Percentiles rank a stretch among this genome's conserved stretches.
Evolutionary conservation across 2,113 vertebrate genomes (phyloP).

Genomic region (Arothron firmamentum): DNA sequence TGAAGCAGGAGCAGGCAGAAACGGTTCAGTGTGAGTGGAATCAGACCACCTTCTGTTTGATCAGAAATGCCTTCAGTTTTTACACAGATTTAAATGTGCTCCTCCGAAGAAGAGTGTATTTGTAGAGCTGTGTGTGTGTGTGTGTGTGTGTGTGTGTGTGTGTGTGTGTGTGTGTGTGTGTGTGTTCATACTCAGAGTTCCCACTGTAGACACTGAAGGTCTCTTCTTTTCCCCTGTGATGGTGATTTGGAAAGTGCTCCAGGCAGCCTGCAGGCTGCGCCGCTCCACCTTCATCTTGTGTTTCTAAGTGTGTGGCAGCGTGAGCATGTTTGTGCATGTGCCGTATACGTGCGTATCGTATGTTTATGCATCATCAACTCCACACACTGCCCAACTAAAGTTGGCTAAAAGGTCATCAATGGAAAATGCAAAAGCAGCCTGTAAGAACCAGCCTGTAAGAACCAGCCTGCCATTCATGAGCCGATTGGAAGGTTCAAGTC

Average conservation of each 20-base stretch:
- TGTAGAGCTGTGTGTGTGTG: constrained; percentile 34
- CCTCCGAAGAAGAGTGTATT: constrained; percentile 45
- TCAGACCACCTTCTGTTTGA: constrained; percentile 50
- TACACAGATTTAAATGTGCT: constrained; percentile 41
- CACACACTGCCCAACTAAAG: constrained; percentile 34
- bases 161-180: constrained; percentile 23
- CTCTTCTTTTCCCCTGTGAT: constrained; percentile 59
- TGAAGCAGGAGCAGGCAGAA: constrained; percentile 25
- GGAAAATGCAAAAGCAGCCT: not conserved
- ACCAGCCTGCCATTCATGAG: constrained; percentile 6
- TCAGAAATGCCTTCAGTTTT: constrained; percentile 50
- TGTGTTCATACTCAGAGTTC: constrained; percentile 47
- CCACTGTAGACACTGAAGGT: constrained; percentile 49
- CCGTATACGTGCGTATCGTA: not conserved
- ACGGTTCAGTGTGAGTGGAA: constrained; percentile 36
- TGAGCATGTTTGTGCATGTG: not conserved
- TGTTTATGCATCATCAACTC: constrained; percentile 7
- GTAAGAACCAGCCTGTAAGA: not conserved
- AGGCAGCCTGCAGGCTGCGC: constrained; percentile 57
- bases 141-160: constrained; percentile 12
- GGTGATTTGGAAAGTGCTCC: constrained; percentile 67
- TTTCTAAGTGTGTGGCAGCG: constrained; percentile 15
- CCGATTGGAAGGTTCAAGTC: not conserved
- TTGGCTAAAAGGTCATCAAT: constrained; percentile 22
- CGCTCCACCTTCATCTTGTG: constrained; percentile 41